Base-by-base conservation (phyloP, 2,113 vertebrate genomes). In the Polyodon spathula region DNA sequence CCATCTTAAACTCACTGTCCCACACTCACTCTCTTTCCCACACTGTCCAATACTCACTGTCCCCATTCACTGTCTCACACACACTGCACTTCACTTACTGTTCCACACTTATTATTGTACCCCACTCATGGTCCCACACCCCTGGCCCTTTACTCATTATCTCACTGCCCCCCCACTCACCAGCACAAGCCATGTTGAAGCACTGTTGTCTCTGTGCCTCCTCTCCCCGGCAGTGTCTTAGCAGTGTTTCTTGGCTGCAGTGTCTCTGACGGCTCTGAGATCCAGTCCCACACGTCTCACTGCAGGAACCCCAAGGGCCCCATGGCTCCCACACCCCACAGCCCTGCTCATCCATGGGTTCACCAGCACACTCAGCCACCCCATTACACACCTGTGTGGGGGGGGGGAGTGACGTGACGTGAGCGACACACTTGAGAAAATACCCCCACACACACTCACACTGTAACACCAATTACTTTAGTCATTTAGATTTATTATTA, bases 351-450 rank as follows among this genome's bases (percentile, higher is more conserved):
- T 85, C 93, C 6, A 60, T 74, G 2, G 78, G 70, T 7, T 56
- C 60, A 8, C 62, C 66, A 1, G 44, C 50, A 9, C 93, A 96
- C 63, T 96, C 88, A 0, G 72, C 70, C 42, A 84, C 68, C 1
- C 88, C 87, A 0, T 94, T 81, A 57, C 94, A 97, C 50, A 95
- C 88, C 94, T 95, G 40, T 15, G 12, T 10, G n/a, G n/a, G 9
- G 44, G 52, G 51, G 17, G 41, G 37, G 0, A 40, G 2, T 42
- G 4, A 37, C 14, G 54, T 11, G 5, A 37, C 51, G 3, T 15
- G 4, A 14, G 37, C 5, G 9, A 15, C 57, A 2, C 9, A 16
- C 40, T 37, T 27, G 7, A 8, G 3, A 10, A 15, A 9, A n/a
- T 15, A 17, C 40, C 48, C 46, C 6, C 37, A 17, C 39, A n/a